Evolutionary conservation across 2,797 vertebrate species (phyloP).

Genomic region (Cryptoprocta ferox): DNA sequence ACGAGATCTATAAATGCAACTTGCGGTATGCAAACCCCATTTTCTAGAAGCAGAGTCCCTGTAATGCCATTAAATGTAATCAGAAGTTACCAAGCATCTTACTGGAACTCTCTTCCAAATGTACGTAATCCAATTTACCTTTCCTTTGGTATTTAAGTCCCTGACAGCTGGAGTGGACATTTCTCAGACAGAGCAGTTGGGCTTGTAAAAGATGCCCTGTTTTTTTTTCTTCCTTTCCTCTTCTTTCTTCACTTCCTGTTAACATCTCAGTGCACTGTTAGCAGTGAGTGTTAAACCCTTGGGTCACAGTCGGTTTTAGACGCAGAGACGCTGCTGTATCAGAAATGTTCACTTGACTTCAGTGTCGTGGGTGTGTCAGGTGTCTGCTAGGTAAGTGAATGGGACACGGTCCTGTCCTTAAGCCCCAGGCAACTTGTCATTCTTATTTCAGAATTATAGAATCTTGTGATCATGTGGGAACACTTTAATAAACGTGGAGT

Average conservation of each 20-base stretch:
- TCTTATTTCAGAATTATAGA: background rate
- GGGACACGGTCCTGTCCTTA: background rate
- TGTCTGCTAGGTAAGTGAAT: background rate
- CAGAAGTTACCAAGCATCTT: slow-evolving; percentile 67
- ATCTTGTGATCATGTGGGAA: background rate
- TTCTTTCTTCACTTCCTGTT: background rate
- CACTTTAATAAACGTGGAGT: background rate
- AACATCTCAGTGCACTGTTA: background rate
- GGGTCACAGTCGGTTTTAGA: background rate
- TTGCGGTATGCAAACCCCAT: slow-evolving; percentile 40
- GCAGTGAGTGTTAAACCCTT: background rate
- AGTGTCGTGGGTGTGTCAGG: background rate
- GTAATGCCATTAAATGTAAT: slow-evolving; percentile 79
- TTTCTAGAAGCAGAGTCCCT: slow-evolving; percentile 74
- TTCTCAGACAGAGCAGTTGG: slow-evolving; percentile 70
- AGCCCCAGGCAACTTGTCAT: background rate
- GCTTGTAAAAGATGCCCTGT: background rate
- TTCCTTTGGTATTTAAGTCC: slow-evolving; percentile 67
- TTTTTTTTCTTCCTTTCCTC: background rate
- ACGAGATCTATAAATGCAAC: slow-evolving; percentile 40
- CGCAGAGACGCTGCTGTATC: background rate
- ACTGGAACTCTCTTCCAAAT: slow-evolving; percentile 76
- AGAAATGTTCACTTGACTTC: background rate
- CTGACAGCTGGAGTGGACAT: slow-evolving; percentile 54
- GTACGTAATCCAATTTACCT: slow-evolving; percentile 78